Evolutionary conservation across 2,888 invertebrate genomes (phyloP).

Genomic region (Timema podura): DNA sequence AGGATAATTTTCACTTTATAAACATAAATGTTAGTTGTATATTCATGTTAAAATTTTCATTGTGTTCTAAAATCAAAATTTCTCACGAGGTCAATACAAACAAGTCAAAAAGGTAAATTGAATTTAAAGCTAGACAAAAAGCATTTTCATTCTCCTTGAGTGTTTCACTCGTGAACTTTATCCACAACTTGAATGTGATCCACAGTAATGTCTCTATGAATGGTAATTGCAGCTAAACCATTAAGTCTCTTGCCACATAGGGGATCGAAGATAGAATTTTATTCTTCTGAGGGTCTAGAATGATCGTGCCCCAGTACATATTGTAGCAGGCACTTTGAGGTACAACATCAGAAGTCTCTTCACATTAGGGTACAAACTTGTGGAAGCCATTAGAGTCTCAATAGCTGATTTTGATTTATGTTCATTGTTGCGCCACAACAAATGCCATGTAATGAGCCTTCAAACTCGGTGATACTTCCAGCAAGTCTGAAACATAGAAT

Average conservation of each 20-base stretch:
- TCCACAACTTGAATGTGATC: slow-evolving; percentile 15
- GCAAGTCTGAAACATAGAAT: slow-evolving; percentile 12
- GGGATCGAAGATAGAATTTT: neutral
- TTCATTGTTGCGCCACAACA: slow-evolving; percentile 7
- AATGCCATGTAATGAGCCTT: slow-evolving; percentile 8
- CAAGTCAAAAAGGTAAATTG: neutral
- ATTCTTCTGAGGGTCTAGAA: slow-evolving; percentile 7
- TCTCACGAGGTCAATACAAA: neutral
- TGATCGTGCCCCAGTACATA: neutral
- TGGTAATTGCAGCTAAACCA: slow-evolving; percentile 9
- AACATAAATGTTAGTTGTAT: neutral
- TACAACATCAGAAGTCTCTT: neutral
- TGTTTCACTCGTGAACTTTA: neutral
- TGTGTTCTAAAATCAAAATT: neutral
- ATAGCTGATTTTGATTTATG: neutral
- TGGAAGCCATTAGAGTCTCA: neutral
- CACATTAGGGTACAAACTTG: slow-evolving; percentile 11
- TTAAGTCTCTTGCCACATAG: slow-evolving; percentile 1
- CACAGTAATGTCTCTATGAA: slow-evolving; percentile 13
- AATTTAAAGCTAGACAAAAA: slow-evolving; percentile 2
- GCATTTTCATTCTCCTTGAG: slow-evolving; percentile 5
- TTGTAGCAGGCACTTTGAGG: slow-evolving; percentile 14
- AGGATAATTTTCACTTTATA: neutral
- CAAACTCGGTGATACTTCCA: slow-evolving; percentile 8
- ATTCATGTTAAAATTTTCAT: neutral